Base-by-base conservation (phyloP, 2,797 vertebrate genomes). In the Sebastolobus altivelis region DNA sequence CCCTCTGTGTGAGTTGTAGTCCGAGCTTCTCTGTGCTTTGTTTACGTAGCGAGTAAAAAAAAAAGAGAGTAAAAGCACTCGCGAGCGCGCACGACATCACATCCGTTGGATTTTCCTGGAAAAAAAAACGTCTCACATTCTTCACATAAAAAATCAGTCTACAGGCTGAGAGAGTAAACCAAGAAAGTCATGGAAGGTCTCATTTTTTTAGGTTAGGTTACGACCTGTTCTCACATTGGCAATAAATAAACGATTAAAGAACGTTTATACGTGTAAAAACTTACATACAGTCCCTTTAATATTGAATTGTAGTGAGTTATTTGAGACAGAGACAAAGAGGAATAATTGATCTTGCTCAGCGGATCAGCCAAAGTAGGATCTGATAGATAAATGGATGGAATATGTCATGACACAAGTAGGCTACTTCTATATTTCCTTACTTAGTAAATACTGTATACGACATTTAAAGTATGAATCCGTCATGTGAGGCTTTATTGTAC, bases 381-480 rank as follows among this genome's bases (percentile, higher is more conserved):
- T 3, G 8, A 25, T 35, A 27, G 3, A 14, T n/a, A 18, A 20
- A 38, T 4, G 25, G 8, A 22, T 73, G 18, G 9, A 49, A 13
- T 56, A 27, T 29, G 5, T 20, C 10, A 65, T 20, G 12, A 65
- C 22, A 14, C 20, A 11, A 56, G 35, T 25, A 18, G 16, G 5
- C 35, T 54, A 0, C 38, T 27, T n/a, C 0, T 62, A 65, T 16
- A 40, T 27, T 14, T 65, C 2, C 37, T 60, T 77, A 12, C 22
- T 37, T 20, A 61, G 18, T n/a, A 62, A 70, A 79, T 71, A n/a
- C 9, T 25, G 6, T 46, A 6, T n/a, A 27, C 29, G 11, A 43
- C 33, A 40, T 66, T 58, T n/a, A 25, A 54, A 58, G 79, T 33
- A 75, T 37, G 62, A 29, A 61, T 61, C 38, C 29, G 10, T 29